These are phyloP conservation scores for Ptilorrhoa leucosticta DNA, from an alignment of 2,113 vertebrate genomes.

Conservation along the genomic window DNA sequence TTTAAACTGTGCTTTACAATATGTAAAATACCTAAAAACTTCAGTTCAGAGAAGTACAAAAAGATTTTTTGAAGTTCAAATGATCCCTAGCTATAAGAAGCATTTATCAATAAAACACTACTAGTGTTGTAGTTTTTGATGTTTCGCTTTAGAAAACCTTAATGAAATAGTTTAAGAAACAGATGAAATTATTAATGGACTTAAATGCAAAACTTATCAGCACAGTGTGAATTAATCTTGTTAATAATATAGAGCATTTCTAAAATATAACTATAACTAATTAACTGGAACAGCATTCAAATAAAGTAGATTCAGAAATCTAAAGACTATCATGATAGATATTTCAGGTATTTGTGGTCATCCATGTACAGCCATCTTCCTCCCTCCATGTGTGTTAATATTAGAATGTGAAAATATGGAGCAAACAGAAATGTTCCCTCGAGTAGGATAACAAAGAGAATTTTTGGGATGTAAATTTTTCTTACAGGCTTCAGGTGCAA, in stretches of 20 bases:
- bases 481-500: not conserved
- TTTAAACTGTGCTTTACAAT: not conserved
- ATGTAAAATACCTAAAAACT: not conserved
- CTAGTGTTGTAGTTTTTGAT: not conserved
- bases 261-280: not conserved
- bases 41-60: not conserved
- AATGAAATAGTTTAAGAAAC: not conserved
- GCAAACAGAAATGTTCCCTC: not conserved
- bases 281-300: not conserved
- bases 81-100: not conserved
- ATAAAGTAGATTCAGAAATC: not conserved
- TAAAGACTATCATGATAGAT: not conserved
- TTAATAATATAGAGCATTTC: not conserved
- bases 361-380: not conserved
- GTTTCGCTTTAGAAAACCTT: not conserved
- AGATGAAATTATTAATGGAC: not conserved
- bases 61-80: not conserved
- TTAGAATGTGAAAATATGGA: not conserved
- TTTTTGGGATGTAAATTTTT: not conserved
- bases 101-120: not conserved
- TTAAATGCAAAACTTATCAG: not conserved
- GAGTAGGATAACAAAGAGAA: not conserved
- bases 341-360: not conserved
- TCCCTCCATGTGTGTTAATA: not conserved
- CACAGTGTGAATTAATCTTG: not conserved